These are phyloP conservation scores for Bicyclus anynana DNA, from an alignment of 1,140 invertebrate species.

Conservation along the genomic window DNA sequence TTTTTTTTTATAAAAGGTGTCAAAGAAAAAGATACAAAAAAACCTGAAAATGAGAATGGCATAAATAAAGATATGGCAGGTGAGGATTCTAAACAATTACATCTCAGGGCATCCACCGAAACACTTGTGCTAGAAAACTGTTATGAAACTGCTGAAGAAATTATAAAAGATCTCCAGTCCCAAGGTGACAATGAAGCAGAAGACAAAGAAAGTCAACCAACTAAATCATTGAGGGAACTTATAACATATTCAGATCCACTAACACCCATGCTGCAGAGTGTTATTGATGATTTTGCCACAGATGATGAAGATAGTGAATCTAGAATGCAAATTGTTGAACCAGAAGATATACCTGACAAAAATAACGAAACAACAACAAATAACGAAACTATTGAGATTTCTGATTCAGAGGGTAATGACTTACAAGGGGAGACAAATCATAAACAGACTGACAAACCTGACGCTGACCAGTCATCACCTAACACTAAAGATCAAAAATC, in stretches of 20 bases:
- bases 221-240: slow-evolving; percentile 44
- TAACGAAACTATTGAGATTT: background rate
- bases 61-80: slow-evolving; percentile 41
- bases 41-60: slow-evolving; percentile 32
- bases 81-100: slow-evolving; percentile 47
- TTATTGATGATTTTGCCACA: slow-evolving; percentile 53
- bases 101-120: slow-evolving; percentile 56
- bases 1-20: slow-evolving; percentile 43
- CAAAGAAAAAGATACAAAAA: slow-evolving; percentile 26
- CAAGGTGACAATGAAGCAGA: slow-evolving; percentile 18
- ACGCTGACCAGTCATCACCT: background rate
- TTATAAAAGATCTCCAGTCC: slow-evolving; percentile 42
- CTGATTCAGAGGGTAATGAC: slow-evolving; percentile 4
- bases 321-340: slow-evolving; percentile 44
- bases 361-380: background rate
- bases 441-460: background rate
- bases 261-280: slow-evolving; percentile 49
- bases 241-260: slow-evolving; percentile 56
- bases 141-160: slow-evolving; percentile 53
- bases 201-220: slow-evolving; percentile 17
- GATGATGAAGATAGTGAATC: slow-evolving; percentile 46
- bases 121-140: slow-evolving; percentile 53
- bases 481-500: background rate
- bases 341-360: slow-evolving; percentile 9
- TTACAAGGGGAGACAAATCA: slow-evolving; percentile 8